These are phyloP conservation scores for Torymus auratus DNA, from an alignment of 2,888 invertebrate species.

Conservation along the genomic window DNA sequence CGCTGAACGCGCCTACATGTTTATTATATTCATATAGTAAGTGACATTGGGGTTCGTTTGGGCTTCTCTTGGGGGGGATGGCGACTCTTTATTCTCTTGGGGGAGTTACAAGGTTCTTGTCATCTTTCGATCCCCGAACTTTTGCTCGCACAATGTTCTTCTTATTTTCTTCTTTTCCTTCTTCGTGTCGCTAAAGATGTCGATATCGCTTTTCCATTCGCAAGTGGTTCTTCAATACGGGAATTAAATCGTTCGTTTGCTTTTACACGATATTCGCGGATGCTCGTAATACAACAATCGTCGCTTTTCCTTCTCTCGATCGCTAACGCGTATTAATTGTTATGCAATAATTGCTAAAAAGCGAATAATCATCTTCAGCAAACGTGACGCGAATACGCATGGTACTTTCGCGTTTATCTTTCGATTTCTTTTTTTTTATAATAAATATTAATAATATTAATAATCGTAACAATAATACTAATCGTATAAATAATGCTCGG, in stretches of 20 bases:
- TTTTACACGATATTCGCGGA: slow-evolving; percentile 23
- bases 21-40: slow-evolving; percentile 34
- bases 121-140: slow-evolving; percentile 38
- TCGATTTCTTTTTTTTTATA: slow-evolving; percentile 35
- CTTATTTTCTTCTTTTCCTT: neutral
- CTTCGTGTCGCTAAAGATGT: slow-evolving; percentile 4
- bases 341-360: slow-evolving; percentile 36
- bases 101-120: slow-evolving; percentile 37
- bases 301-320: too few species aligned
- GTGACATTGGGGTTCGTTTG: slow-evolving; percentile 19
- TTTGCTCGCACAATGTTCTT: slow-evolving; percentile 6
- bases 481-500: slow-evolving; percentile 46
- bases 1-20: slow-evolving; percentile 69
- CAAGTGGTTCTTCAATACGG: too few species aligned
- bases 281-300: slow-evolving; percentile 9
- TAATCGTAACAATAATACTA: slow-evolving; percentile 48
- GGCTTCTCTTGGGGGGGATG: slow-evolving; percentile 2
- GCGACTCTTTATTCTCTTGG: neutral
- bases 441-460: slow-evolving; percentile 42
- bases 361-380: slow-evolving; percentile 26
- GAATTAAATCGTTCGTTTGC: too few species aligned
- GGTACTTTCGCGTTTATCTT: slow-evolving; percentile 6
- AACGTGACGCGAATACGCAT: neutral
- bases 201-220: slow-evolving; percentile 12
- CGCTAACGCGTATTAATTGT: slow-evolving; percentile 2